phyloP scores from a whole-genome alignment of 2,113 vertebrate species.

The Callocephalon fimbriatum region DNA sequence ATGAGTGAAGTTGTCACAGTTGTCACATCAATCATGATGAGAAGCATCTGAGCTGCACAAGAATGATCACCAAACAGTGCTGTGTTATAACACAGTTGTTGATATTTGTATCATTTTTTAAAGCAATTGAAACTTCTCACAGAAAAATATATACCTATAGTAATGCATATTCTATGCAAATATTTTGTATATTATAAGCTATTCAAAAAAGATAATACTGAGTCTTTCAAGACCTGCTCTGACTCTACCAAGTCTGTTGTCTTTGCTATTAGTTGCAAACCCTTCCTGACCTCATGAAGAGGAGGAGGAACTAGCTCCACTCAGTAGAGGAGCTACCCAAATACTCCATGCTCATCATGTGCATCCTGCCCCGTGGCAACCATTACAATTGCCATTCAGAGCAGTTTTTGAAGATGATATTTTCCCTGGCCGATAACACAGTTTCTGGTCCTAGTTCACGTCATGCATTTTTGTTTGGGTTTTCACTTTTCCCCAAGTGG shows the following conservation, averaged over 20 bases:
- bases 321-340: not conserved
- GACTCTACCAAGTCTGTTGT: not conserved
- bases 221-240: not conserved
- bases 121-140: not conserved
- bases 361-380: not conserved
- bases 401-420: not conserved
- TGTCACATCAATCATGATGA: not conserved
- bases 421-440: not conserved
- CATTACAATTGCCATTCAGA: not conserved
- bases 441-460: no score
- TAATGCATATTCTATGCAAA: not conserved
- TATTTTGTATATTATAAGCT: not conserved
- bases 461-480: no score
- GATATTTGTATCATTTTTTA: not conserved
- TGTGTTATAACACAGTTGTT: not conserved
- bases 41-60: not conserved
- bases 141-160: not conserved
- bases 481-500: no score
- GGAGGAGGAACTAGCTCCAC: not conserved
- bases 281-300: not conserved
- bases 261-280: not conserved
- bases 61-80: not conserved
- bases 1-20: not conserved
- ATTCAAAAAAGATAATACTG: not conserved
- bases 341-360: accelerated